Base-by-base conservation (phyloP, 2,888 invertebrate species). In the Parasteatoda lunata region DNA sequence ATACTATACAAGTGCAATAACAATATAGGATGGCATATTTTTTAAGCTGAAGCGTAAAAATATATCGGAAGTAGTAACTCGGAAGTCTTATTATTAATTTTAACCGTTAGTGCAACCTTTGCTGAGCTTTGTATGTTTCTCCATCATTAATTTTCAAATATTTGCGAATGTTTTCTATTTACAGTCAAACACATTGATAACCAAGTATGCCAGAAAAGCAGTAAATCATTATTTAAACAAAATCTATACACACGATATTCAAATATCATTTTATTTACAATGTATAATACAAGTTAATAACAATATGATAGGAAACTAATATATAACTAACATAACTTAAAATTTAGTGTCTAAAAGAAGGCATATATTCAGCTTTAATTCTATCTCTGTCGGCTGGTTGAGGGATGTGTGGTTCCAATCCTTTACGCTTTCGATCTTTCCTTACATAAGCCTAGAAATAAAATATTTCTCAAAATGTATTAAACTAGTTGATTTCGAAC, bases 381-480 rank as follows among this genome's bases (percentile, higher is more conserved):
- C 92, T 92, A 3, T 93, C 94, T 87, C 96, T 93, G 11, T 97
- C 96, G 90, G 95, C 95, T 0, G 94, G 92, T 49, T 94, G 93
- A 0, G 97, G 97, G 88, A 97, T 90, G 85, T 93, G 91, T 0
- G 97, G 97, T 6, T 90, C 90, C 8, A 96, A 93, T 15, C 95
- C 95, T 90, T 94, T 93, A 0, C 92, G 91, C 90, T 93, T 94
- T 82, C 96, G 93, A 4, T 95, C 94, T 30, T 90, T 81, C 92
- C 90, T 77, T 0, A 92, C 90, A 82, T 89, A 92, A 85, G 93
- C 93, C 96, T 96, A 91, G 79, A 93, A 92, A 76, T 90, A 82
- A 84, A 89, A 89, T 81, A 82, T 70, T 89, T n/a, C n/a, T 54
- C 30, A 2, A 15, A 59, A 59, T 59, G n/a, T 9, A 13, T 59